These are phyloP conservation scores for Mus minutoides DNA, from an alignment of 2,797 vertebrate genomes.

Conservation along the genomic window DNA sequence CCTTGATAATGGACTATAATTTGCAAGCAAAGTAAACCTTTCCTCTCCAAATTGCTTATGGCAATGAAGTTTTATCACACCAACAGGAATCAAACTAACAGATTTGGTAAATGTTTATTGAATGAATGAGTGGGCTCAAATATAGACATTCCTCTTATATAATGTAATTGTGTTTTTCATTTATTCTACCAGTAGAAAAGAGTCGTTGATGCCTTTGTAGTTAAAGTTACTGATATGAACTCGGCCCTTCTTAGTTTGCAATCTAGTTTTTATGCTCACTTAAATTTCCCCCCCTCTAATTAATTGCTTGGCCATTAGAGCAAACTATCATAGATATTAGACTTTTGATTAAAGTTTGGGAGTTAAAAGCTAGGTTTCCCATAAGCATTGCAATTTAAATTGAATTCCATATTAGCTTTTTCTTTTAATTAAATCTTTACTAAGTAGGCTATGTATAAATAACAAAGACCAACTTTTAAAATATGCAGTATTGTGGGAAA, in stretches of 20 bases:
- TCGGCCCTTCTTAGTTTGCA: not conserved
- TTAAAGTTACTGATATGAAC: not conserved
- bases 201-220: not conserved
- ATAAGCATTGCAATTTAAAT: slow-evolving; percentile 61
- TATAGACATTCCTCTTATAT: not conserved
- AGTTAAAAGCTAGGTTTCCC: slow-evolving; percentile 56
- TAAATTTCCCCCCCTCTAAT: slow-evolving; percentile 12
- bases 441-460: slow-evolving; percentile 32
- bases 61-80: not conserved
- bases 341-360: slow-evolving; percentile 61
- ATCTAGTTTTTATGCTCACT: slow-evolving; percentile 29
- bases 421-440: slow-evolving; percentile 64
- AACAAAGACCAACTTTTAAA: slow-evolving; percentile 32
- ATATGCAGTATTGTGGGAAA: not conserved
- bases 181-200: not conserved
- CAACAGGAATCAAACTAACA: not conserved
- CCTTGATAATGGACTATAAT: not conserved
- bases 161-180: slow-evolving; percentile 23
- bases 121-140: not conserved
- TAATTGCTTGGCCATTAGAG: slow-evolving; percentile 22
- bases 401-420: slow-evolving; percentile 56
- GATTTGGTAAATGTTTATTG: not conserved
- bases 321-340: slow-evolving; percentile 50
- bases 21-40: not conserved
- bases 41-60: not conserved